These are phyloP conservation scores for Venusia cambrica DNA, from an alignment of 2,888 invertebrate genomes.

Conservation along the genomic window DNA sequence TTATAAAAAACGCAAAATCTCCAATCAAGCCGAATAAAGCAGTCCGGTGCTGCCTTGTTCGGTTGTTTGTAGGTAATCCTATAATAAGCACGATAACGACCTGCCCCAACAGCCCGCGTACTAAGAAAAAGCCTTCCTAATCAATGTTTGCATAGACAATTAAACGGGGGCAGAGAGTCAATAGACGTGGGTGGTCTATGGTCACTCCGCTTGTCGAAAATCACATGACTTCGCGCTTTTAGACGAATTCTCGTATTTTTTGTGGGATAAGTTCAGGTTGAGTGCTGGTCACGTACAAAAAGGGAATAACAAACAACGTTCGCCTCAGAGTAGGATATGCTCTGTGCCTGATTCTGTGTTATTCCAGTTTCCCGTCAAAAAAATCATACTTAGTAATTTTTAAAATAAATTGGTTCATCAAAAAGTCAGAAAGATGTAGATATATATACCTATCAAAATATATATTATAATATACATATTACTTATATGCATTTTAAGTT, in stretches of 20 bases:
- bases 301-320: no score
- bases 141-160: conserved; percentile 70
- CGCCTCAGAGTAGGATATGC: no score
- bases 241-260: conserved; percentile 27
- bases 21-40: conserved; percentile 19
- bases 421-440: no score
- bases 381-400: no score
- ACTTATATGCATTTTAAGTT: no score
- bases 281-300: conserved; percentile 22
- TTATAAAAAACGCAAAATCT: conserved; percentile 4
- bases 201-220: conserved; percentile 36
- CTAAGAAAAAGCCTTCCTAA: conserved; percentile 45
- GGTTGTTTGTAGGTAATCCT: no score
- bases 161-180: conserved; percentile 61
- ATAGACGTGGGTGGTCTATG: conserved; percentile 67
- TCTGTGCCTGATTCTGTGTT: no score
- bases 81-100: conserved; percentile 32
- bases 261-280: conserved; percentile 21
- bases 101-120: conserved; percentile 43
- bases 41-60: no score
- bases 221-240: conserved; percentile 55
- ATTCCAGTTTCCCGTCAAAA: no score
- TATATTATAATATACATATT: no score
- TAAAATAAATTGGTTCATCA: no score
- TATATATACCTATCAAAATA: no score